Evolutionary conservation across 2,888 invertebrate genomes (phyloP).

Genomic region (Mamestra brassicae): DNA sequence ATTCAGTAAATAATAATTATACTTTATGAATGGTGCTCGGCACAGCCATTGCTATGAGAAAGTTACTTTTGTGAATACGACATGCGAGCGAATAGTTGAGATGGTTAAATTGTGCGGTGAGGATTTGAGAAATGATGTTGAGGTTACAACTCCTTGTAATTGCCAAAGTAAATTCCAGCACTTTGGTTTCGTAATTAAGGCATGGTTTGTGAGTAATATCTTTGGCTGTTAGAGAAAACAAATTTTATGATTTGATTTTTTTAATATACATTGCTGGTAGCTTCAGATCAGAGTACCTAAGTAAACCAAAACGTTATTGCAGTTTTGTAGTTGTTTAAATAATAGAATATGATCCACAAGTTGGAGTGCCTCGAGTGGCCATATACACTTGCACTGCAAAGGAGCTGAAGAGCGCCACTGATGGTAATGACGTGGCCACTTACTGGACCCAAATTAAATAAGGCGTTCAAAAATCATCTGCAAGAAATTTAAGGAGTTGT

Average conservation of each 20-base stretch:
- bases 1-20: constrained; percentile 77
- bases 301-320: neutral
- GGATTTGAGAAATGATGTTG: constrained; percentile 8
- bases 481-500: too few relatives aligned
- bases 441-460: too few relatives aligned
- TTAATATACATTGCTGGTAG: neutral
- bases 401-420: too few relatives aligned
- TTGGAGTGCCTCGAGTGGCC: too few relatives aligned
- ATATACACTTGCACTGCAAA: too few relatives aligned
- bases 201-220: too few relatives aligned
- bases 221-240: too few relatives aligned
- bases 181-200: neutral
- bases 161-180: neutral
- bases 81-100: constrained; percentile 42
- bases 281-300: neutral
- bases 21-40: constrained; percentile 71
- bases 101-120: constrained; percentile 28
- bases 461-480: too few relatives aligned
- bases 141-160: neutral
- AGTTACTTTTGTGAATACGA: constrained; percentile 65
- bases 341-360: too few relatives aligned
- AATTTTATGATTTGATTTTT: neutral
- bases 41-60: constrained; percentile 71
- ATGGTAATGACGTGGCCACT: too few relatives aligned
- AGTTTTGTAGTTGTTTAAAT: neutral